Evolutionary conservation across 1,140 invertebrate species (phyloP).

Genomic region (Whitmania pigra): DNA sequence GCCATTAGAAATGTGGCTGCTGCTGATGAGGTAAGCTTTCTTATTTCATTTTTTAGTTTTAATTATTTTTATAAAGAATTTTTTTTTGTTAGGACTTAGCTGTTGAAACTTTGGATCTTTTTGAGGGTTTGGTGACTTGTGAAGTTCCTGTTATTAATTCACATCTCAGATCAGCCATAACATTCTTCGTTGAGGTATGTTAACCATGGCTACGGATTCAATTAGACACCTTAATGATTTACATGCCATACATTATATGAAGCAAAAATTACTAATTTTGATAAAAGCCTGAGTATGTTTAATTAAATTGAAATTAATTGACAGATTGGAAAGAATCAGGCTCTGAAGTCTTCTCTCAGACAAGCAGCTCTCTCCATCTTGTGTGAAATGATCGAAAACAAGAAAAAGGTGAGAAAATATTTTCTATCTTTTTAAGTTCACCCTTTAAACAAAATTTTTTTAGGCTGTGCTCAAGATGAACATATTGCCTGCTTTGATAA

Average conservation of each 20-base stretch:
- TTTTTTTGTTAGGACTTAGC: conserved; percentile 44
- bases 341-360: conserved; percentile 48
- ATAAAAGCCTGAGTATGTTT: neutral
- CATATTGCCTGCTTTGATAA: conserved; percentile 57
- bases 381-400: conserved; percentile 51
- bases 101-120: conserved; percentile 54
- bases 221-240: too few species aligned
- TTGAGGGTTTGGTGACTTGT: conserved; percentile 59
- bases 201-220: too few species aligned
- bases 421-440: neutral
- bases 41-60: neutral
- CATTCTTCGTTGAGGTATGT: conserved; percentile 53
- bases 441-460: neutral
- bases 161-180: conserved; percentile 53
- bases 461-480: conserved; percentile 59
- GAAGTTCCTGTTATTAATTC: conserved; percentile 52
- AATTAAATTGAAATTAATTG: conserved; percentile 7
- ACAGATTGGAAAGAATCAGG: conserved; percentile 45
- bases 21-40: conserved; percentile 38
- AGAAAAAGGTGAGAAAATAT: conserved; percentile 52
- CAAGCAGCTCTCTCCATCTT: conserved; percentile 55
- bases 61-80: conserved; percentile 5
- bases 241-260: neutral
- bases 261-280: neutral
- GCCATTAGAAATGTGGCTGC: conserved; percentile 45